Conservation (phyloP, 2,888 invertebrate species). For the Smittia sp. region DNA sequence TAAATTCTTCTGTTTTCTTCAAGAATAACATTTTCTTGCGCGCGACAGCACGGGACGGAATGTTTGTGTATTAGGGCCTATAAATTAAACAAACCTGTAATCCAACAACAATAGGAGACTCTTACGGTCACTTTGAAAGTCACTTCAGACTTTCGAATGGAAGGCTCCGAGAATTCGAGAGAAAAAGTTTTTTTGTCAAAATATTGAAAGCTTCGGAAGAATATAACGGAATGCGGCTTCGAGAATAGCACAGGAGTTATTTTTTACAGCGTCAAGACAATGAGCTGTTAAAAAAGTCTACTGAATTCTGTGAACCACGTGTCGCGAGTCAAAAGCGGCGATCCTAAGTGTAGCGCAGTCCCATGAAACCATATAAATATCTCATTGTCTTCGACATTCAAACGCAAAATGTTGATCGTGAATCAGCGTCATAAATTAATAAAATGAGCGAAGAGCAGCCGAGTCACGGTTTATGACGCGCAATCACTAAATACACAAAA, state of each 20-base stretch:
- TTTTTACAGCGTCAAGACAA: neutral
- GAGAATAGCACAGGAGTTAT: neutral
- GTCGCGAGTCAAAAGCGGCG: constrained; percentile 19
- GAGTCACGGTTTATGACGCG: neutral
- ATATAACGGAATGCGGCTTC: constrained; percentile 11
- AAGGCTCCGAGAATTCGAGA: neutral
- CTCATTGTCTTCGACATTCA: constrained; percentile 18
- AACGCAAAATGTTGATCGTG: neutral
- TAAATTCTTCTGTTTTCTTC: constrained; percentile 20
- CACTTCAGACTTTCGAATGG: neutral
- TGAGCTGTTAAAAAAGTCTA: constrained; percentile 3
- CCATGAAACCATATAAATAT: constrained; percentile 5
- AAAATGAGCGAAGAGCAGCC: neutral
- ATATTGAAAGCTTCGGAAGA: neutral
- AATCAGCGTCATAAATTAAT: constrained; percentile 3
- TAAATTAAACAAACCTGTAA: constrained; percentile 41
- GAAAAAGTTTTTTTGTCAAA: neutral
- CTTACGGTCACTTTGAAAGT: neutral
- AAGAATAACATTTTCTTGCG: constrained; percentile 5
- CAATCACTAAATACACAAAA: constrained; percentile 15
- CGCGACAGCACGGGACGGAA: constrained; percentile 22
- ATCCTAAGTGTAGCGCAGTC: neutral
- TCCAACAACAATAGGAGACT: constrained; percentile 32
- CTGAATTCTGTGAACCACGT: constrained; percentile 26
- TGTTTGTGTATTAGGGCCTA: constrained; percentile 33